These are phyloP conservation scores for Prinia subflava DNA, from an alignment of 2,113 vertebrate genomes.

Conservation along the genomic window DNA sequence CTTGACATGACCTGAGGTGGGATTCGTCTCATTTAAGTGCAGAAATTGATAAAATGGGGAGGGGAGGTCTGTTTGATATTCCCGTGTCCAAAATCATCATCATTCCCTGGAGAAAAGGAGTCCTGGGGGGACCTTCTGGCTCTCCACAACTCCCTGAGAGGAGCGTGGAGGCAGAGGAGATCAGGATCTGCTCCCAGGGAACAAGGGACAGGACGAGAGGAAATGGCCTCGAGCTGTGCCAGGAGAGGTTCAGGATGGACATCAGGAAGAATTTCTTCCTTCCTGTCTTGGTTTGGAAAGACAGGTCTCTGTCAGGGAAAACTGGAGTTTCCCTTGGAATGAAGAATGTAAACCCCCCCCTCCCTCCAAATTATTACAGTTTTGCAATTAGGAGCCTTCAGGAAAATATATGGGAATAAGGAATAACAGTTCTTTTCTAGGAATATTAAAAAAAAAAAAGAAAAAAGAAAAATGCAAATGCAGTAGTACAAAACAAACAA, in stretches of 20 bases:
- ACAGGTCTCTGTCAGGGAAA: too few relatives aligned
- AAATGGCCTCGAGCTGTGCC: rapidly evolving
- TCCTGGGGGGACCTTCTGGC: rapidly evolving
- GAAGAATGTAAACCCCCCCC: too few relatives aligned
- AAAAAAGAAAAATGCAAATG: too few relatives aligned
- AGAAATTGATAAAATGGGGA: background rate
- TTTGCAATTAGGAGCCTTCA: too few relatives aligned
- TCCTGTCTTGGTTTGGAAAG: background rate
- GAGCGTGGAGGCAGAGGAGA: background rate
- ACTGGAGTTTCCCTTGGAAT: too few relatives aligned
- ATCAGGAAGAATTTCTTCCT: background rate
- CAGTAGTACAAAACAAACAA: too few relatives aligned
- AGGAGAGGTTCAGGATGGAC: background rate
- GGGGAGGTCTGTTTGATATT: background rate
- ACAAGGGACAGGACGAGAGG: background rate
- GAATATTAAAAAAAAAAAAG: too few relatives aligned
- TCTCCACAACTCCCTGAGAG: background rate
- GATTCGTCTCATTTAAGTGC: background rate
- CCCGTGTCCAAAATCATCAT: background rate
- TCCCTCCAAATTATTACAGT: too few relatives aligned
- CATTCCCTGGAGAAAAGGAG: background rate
- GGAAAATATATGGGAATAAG: too few relatives aligned
- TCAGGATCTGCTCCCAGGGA: background rate
- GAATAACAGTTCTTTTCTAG: too few relatives aligned
- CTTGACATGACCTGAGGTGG: background rate